Base-by-base conservation (phyloP, 1,140 invertebrate species). In the Drosophila grimshawi region DNA sequence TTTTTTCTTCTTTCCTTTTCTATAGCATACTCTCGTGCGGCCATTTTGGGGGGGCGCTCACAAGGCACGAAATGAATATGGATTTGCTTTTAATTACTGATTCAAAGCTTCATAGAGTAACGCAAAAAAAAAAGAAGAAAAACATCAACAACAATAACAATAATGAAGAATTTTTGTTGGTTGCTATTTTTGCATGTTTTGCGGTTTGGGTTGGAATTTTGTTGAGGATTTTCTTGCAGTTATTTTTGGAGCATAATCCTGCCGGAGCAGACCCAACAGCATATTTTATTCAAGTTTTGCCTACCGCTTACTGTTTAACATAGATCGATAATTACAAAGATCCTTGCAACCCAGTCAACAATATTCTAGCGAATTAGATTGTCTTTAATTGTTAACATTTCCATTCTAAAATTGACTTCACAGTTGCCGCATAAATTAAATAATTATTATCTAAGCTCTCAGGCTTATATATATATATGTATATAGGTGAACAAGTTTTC, bases 81-180 rank as follows among this genome's bases (percentile, higher is more conserved):
- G 85, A 88, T 88, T 89, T 89, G 68, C 83, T 89, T 88, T 88
- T 88, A 88, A 89, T 88, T 88, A 88, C 76, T 32, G 65, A 43
- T 66, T 74, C 68, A 56, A 52, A 67, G 65, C 5, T n/a, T 4
- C 33, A 5, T 48, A 53, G 45, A 55, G 27, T 33, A 35, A 27
- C 3, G 19, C 19, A 19, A 19, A 19, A 19, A 19, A 19, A 19
- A 1, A 37, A 19, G 3, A 35, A 43, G n/a, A 43, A 67, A n/a
- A 29, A 59, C 64, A 46, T 11, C 29, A 59, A 72, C 56, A 73
- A 59, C 62, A 65, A 60, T 37, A 46, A 41, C 19, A 39, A 62
- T n/a, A 43, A 43, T 43, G 39, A 56, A 61, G 4, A 37, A 63
- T 57, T 74, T 43, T 46, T 68, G 35, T 37, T 11, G 49, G 55